Evolutionary conservation across 2,888 invertebrate species (phyloP).

Genomic region (Platycnemis pennipes): DNA sequence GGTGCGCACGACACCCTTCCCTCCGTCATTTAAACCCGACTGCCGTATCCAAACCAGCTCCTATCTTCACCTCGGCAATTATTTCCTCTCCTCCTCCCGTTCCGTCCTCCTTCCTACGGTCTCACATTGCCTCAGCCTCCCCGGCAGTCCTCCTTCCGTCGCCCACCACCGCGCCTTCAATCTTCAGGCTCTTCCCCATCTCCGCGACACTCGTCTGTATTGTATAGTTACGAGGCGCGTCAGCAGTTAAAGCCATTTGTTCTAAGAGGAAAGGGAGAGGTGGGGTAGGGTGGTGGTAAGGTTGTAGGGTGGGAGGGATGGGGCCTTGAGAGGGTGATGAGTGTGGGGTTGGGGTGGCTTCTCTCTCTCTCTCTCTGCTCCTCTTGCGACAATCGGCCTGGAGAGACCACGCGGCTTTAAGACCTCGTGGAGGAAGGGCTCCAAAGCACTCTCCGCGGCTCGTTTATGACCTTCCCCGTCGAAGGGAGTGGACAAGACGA

Average conservation of each 20-base stretch:
- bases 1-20: neutral
- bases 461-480: neutral
- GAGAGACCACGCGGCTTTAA: neutral
- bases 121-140: neutral
- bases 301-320: neutral
- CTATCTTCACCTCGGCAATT: neutral
- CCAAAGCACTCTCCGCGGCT: neutral
- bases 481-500: neutral
- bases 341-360: neutral
- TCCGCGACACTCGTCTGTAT: neutral
- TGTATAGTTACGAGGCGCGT: neutral
- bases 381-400: neutral
- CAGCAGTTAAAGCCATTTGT: conserved; percentile 3
- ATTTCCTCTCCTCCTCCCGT: neutral
- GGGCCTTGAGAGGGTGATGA: neutral
- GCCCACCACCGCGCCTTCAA: too few species aligned
- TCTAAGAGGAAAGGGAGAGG: neutral
- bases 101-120: neutral
- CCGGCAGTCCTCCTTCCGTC: neutral
- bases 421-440: neutral
- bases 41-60: neutral
- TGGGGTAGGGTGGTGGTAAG: neutral
- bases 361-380: neutral
- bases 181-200: neutral
- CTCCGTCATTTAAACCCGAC: neutral